phyloP scores from a whole-genome alignment of 2,797 vertebrate genomes.

The Darevskia nairensis region DNA sequence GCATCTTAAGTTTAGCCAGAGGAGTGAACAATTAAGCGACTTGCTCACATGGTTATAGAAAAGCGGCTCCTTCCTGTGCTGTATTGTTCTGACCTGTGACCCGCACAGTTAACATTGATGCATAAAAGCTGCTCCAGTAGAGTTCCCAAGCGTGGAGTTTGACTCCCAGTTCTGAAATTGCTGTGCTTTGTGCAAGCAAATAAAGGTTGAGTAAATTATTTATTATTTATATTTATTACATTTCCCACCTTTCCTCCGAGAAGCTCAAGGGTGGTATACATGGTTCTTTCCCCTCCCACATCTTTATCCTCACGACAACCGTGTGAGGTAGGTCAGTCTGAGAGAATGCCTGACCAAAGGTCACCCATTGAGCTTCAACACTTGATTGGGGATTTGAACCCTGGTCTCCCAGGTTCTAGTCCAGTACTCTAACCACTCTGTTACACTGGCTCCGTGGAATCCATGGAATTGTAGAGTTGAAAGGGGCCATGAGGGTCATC shows the following conservation, averaged over 20 bases:
- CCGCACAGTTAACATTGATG: not conserved
- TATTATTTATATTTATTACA: too few species aligned
- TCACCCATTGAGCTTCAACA: too few species aligned
- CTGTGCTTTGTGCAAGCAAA: not conserved
- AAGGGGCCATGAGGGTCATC: too few species aligned
- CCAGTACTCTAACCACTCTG: too few species aligned
- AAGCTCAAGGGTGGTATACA: too few species aligned
- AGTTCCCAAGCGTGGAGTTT: not conserved
- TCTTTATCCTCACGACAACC: too few species aligned
- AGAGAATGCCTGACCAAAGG: too few species aligned
- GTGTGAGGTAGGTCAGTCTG: too few species aligned
- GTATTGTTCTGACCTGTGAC: not conserved
- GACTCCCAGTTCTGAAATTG: conserved; percentile 2
- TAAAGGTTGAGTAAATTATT: not conserved
- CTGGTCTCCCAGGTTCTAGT: too few species aligned
- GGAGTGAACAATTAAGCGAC: conserved; percentile 3
- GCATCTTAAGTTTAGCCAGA: not conserved
- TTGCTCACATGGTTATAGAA: not conserved
- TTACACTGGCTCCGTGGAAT: not conserved
- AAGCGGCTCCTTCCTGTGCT: not conserved
- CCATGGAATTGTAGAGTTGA: accelerated
- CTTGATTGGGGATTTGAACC: too few species aligned
- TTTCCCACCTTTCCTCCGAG: too few species aligned
- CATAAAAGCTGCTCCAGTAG: not conserved
- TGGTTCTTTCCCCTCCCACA: too few species aligned